Conservation (phyloP, 2,888 invertebrate species). For the Notodonta dromedarius region DNA sequence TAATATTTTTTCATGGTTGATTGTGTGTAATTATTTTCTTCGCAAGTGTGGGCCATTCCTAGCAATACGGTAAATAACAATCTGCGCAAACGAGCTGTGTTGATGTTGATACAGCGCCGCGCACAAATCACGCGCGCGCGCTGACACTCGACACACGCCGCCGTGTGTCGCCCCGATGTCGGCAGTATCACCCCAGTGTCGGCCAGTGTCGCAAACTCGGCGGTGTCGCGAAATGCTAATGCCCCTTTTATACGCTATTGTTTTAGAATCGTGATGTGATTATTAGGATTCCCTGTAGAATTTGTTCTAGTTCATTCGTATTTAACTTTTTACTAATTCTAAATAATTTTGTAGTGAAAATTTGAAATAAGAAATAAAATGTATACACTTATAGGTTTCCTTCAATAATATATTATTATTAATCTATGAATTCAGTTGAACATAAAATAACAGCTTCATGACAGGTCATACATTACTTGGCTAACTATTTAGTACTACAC, state of each 20-base stretch:
- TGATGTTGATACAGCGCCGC: slow-evolving; percentile 49
- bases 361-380: no score
- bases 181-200: slow-evolving; percentile 14
- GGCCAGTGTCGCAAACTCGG: slow-evolving; percentile 13
- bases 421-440: background rate
- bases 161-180: slow-evolving; percentile 9
- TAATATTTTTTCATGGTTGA: no score
- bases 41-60: slow-evolving; percentile 26
- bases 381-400: no score
- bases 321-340: no score
- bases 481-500: slow-evolving; percentile 34
- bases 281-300: slow-evolving; percentile 20
- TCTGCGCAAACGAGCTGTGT: slow-evolving; percentile 62
- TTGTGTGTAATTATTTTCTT: background rate
- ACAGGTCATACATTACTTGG: slow-evolving; percentile 1
- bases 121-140: slow-evolving; percentile 45
- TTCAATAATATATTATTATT: no score
- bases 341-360: no score
- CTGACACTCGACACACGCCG: slow-evolving; percentile 29
- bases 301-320: slow-evolving; percentile 8
- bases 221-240: slow-evolving; percentile 25
- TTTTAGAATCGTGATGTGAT: slow-evolving; percentile 30
- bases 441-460: background rate
- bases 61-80: slow-evolving; percentile 58
- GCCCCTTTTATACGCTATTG: slow-evolving; percentile 25